Evolutionary conservation across 2,797 vertebrate species (phyloP).

Genomic region (Acanthopagrus latus): DNA sequence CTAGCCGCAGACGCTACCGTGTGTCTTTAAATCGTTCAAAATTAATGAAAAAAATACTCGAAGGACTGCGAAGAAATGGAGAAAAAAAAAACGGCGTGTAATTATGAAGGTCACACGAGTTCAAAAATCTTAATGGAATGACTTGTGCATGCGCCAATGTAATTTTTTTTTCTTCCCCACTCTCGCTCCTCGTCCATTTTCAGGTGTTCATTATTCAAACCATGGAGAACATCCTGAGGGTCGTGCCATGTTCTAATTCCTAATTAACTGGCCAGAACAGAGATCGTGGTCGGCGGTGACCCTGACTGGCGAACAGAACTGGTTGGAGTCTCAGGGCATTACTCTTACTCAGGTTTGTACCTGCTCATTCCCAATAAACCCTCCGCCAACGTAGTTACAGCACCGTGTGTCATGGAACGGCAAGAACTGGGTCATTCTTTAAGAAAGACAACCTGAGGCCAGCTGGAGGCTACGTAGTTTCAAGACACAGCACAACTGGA

Average conservation of each 20-base stretch:
- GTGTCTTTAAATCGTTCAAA: slow-evolving; percentile 19
- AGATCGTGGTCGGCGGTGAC: slow-evolving; percentile 68
- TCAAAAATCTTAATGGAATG: slow-evolving; percentile 70
- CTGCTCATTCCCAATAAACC: slow-evolving; percentile 22
- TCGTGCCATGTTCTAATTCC: slow-evolving; percentile 74
- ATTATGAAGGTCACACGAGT: slow-evolving; percentile 63
- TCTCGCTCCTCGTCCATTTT: slow-evolving; percentile 41
- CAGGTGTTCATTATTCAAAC: slow-evolving; percentile 80
- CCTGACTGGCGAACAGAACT: slow-evolving; percentile 54
- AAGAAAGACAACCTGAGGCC: slow-evolving; percentile 32
- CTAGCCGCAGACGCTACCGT: slow-evolving; percentile 7
- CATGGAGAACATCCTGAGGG: slow-evolving; percentile 69
- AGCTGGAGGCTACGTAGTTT: slow-evolving; percentile 27
- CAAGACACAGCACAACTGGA: slow-evolving; percentile 35
- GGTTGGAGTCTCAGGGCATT: slow-evolving; percentile 49
- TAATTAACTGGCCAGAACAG: slow-evolving; percentile 79
- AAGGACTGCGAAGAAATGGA: slow-evolving; percentile 21
- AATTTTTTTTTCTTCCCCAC: background rate
- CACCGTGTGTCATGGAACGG: slow-evolving; percentile 13
- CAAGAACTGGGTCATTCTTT: slow-evolving; percentile 49
- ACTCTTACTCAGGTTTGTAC: slow-evolving; percentile 40
- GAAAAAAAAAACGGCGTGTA: slow-evolving; percentile 38
- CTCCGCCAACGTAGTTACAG: slow-evolving; percentile 21
- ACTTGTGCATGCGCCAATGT: slow-evolving; percentile 54
- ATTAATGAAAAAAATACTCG: slow-evolving; percentile 11